Percentiles rank a stretch among this genome's conserved stretches.
These are phyloP conservation scores for Apeltes quadracus DNA, from an alignment of 2,113 vertebrate species.

Conservation along the genomic window DNA sequence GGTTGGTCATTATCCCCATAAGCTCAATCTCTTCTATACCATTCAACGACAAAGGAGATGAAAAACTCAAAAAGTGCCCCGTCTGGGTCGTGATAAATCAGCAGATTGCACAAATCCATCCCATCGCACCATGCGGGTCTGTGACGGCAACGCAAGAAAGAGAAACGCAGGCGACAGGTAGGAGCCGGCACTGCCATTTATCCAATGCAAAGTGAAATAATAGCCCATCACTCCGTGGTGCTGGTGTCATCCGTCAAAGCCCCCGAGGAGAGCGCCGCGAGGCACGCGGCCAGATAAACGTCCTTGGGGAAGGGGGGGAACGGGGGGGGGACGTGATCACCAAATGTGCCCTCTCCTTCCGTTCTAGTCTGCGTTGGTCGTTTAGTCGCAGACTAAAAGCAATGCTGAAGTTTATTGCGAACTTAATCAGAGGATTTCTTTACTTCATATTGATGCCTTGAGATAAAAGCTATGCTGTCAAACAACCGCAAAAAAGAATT, in stretches of 20 bases:
- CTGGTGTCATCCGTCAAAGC: conserved; percentile 80
- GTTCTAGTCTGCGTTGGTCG: neutral
- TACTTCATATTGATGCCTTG: conserved; percentile 38
- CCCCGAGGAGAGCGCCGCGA: conserved; percentile 60
- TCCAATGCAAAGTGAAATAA: conserved; percentile 85
- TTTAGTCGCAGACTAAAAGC: conserved; percentile 70
- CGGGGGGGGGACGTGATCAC: conserved; percentile 45
- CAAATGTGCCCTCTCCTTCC: conserved; percentile 27
- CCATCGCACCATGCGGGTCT: conserved; percentile 21
- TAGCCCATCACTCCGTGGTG: conserved; percentile 79
- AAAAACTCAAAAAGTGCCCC: conserved; percentile 6
- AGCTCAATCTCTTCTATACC: conserved; percentile 22
- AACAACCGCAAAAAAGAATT: no score
- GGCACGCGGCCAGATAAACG: conserved; percentile 46
- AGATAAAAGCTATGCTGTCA: no score
- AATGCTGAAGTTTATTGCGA: conserved; percentile 39
- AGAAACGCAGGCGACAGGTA: conserved; percentile 66
- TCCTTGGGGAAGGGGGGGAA: no score
- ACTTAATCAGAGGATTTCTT: conserved; percentile 51
- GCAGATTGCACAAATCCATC: conserved; percentile 36
- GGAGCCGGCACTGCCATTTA: conserved; percentile 74
- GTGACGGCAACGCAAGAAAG: conserved; percentile 33
- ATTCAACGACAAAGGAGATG: conserved; percentile 6
- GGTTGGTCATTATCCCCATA: conserved; percentile 29
- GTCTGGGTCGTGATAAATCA: conserved; percentile 42